Percentiles rank a stretch among this genome's conserved stretches.
Evolutionary conservation across 2,113 vertebrate species (phyloP).

Genomic region (Amblyopsis rosae): DNA sequence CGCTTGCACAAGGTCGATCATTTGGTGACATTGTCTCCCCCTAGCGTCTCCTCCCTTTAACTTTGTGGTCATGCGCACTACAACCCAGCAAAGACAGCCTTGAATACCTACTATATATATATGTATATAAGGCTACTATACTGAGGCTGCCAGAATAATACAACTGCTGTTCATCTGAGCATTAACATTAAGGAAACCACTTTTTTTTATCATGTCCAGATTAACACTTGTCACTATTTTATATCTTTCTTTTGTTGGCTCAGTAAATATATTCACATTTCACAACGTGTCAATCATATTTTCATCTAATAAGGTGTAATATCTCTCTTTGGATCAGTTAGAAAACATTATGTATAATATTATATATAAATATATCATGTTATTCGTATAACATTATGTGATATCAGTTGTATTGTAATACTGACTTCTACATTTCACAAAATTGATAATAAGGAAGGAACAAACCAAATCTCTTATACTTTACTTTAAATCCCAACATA

Average conservation of each 20-base stretch:
- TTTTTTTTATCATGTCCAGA: slow-evolving; percentile 51
- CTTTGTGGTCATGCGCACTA: slow-evolving; percentile 33
- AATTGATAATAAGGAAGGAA: too few species aligned
- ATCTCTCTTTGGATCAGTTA: neutral
- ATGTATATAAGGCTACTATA: slow-evolving; percentile 22
- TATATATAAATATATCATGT: neutral
- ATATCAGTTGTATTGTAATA: too few species aligned
- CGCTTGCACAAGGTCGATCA: slow-evolving; percentile 43
- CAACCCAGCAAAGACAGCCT: neutral
- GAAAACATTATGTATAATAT: neutral
- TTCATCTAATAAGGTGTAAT: neutral
- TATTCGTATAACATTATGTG: too few species aligned
- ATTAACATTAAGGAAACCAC: slow-evolving; percentile 68
- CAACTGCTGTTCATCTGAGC: slow-evolving; percentile 38
- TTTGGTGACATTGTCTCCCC: slow-evolving; percentile 74
- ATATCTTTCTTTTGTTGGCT: slow-evolving; percentile 12
- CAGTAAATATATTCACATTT: neutral
- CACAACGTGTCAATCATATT: neutral
- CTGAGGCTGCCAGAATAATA: slow-evolving; percentile 53
- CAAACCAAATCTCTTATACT: too few species aligned
- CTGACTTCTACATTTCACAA: too few species aligned
- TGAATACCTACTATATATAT: neutral
- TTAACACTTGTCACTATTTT: slow-evolving; percentile 23
- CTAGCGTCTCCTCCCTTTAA: slow-evolving; percentile 63
- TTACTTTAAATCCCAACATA: too few species aligned